Base-by-base conservation (phyloP, 1,140 invertebrate species). In the Trigoniulus corallinus region DNA sequence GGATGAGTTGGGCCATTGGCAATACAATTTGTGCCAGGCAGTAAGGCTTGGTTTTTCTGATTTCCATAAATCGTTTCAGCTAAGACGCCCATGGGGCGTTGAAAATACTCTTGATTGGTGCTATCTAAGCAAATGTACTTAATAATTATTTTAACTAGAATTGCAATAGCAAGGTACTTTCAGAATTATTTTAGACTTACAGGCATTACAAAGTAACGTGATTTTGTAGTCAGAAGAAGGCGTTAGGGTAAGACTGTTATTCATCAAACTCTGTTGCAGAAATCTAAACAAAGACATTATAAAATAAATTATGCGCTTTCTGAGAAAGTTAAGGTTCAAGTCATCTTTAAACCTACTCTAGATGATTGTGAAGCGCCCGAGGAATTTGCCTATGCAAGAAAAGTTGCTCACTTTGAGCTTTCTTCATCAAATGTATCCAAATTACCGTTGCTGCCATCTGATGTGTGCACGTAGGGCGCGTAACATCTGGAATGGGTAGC, bases 401-500 rank as follows among this genome's bases (percentile, higher is more conserved):
- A 50, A 78, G 76, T 48, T 69, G 65, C 56, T 88, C 84, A 13
- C 74, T 74, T 60, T 88, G 83, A 10, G 88, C 89, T 67, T 96
- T 96, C 64, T 91, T 94, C 52, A 88, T 72, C 29, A 96, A 71
- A 70, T 96, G 91, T 60, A 95, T 89, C 88, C 91, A 96, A 62
- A 95, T 94, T 59, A 88, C 94, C 3, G 88, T 88, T 39, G 87
- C 81, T 1, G 93, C 88, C 80, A 95, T 84, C 66, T 87, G 84
- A 61, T 88, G 82, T 15, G 88, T 89, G 58, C 84, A 88, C 40
- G 84, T 76, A 21, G 43, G 78, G 60, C 86, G 84, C 22, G 76
- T 83, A 43, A 80, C 82, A 67, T 96, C 91, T 0, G 92, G 92
- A 15, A 95, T 78, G 3, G 85, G 80, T 15, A 96, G 64, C 0